Evolutionary conservation across 1,140 invertebrate genomes (phyloP).

Genomic region (Globodera ellingtonae): DNA sequence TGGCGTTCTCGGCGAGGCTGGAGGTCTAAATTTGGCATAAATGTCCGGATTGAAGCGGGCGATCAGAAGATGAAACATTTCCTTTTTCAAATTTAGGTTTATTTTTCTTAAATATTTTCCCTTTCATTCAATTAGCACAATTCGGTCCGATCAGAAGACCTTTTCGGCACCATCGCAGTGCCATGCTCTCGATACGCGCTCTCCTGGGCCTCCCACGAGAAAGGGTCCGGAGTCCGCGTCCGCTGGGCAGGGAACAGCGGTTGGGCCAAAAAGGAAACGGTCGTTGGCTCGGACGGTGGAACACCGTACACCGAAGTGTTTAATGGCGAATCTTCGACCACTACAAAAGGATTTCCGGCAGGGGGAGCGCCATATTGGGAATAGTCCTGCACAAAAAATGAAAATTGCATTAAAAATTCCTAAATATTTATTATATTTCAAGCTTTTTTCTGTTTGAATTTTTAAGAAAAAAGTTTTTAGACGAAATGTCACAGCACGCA

Average conservation of each 20-base stretch:
- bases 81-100: no score
- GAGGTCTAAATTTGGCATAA: not conserved
- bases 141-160: constrained; percentile 33
- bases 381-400: not conserved
- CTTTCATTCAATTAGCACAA: not conserved
- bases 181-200: constrained; percentile 26
- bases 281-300: not conserved
- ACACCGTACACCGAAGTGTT: constrained; percentile 22
- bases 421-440: no score
- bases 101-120: no score
- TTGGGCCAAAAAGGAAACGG: constrained; percentile 20
- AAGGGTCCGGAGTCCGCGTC: constrained; percentile 51
- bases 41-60: no score
- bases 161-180: constrained; percentile 10
- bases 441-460: no score
- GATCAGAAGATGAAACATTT: no score
- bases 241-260: constrained; percentile 39
- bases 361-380: not conserved
- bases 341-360: not conserved
- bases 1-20: constrained; percentile 17
- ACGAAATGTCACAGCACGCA: no score
- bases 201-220: constrained; percentile 59
- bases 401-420: not conserved
- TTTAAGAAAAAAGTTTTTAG: no score
- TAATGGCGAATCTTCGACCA: not conserved